Evolutionary conservation across 2,797 vertebrate species (phyloP), one percentile per base, ranked within the genome.

Genomic region (Anolis apletophallus): DNA sequence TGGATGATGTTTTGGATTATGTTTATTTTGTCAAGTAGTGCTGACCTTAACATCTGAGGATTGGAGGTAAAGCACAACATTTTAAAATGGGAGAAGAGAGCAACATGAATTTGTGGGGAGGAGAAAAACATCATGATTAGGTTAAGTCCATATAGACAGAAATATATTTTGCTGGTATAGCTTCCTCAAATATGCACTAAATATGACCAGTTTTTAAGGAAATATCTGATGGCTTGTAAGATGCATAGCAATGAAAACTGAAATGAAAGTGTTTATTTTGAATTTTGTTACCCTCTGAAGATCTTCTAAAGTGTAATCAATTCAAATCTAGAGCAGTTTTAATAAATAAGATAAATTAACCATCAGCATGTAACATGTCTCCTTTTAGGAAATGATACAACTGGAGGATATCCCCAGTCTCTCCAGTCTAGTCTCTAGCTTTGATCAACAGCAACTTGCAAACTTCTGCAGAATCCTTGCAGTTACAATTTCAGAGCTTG

Each of bases 401-500:
- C 96, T 99, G 93, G 99, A 99, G 85, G 98, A 98, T 90, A 98
- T 99, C 93, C 98, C 98, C 85, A 98, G 99, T 91, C 96, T 99
- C 82, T 97, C 97, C 0, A 97, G 96, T 87, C 97, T 99, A 85
- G 98, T 99, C 68, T 98, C 99, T 94, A 99, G 98, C 94, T 99
- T 99, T 52, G 98, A 99, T 95, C 99, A 99, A 93, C 99, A 99
- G 90, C 99, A 99, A 93, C 97, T 99, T 85, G 99, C 99, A 61
- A 99, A 99, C 96, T 99, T 99, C 96, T 99, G 99, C 94, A 97
- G 99, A 91, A 99, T 99, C 94, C 97, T 99, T 32, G 99, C 99
- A 0, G 98, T 99, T 95, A 99, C 98, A 52, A 99, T 99, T 95
- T 99, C 99, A 0, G 99, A 99, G 90, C 98, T 98, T 0, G 99